These are phyloP conservation scores for Steromphala cineraria DNA, from an alignment of 2,888 invertebrate genomes.

Conservation along the genomic window DNA sequence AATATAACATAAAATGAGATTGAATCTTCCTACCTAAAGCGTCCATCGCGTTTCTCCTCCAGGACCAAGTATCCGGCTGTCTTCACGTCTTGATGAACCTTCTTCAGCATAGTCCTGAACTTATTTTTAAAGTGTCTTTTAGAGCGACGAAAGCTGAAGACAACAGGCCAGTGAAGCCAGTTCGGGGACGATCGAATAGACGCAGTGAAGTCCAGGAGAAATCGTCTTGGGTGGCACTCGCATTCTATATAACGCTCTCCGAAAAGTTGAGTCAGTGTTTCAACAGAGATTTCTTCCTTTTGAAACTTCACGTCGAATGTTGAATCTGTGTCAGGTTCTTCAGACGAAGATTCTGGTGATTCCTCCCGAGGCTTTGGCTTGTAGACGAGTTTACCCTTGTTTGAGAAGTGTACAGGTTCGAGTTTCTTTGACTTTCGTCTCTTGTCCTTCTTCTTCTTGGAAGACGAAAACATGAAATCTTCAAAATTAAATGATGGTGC, in stretches of 20 bases:
- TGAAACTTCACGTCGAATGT: neutral
- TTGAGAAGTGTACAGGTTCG: neutral
- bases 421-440: too few relatives aligned
- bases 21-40: neutral
- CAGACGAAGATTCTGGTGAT: neutral
- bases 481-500: too few relatives aligned
- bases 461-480: too few relatives aligned
- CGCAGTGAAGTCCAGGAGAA: neutral
- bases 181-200: neutral
- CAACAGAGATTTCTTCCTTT: neutral
- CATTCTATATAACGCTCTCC: neutral
- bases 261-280: neutral
- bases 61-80: neutral
- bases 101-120: neutral
- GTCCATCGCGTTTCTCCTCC: neutral
- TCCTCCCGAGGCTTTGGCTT: neutral
- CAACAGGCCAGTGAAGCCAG: neutral
- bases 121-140: neutral
- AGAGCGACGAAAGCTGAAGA: neutral
- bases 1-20: too few relatives aligned
- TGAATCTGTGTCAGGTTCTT: neutral
- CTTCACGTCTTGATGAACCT: neutral
- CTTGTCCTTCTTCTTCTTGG: too few relatives aligned
- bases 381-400: neutral
- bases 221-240: neutral